Base-by-base conservation (phyloP, 1,140 invertebrate species). In the Musca vetustissima region DNA sequence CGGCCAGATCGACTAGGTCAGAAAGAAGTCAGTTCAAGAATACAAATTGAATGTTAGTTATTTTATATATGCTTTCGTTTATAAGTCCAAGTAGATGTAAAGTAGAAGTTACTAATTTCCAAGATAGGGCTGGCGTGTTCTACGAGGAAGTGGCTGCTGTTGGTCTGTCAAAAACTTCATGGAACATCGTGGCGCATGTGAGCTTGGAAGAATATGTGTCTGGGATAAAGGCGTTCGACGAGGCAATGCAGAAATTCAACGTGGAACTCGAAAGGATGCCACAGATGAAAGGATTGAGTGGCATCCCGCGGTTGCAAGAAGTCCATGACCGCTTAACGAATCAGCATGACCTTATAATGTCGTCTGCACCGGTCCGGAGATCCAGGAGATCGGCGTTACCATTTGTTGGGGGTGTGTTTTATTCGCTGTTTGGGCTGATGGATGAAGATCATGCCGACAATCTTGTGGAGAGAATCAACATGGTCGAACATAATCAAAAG, bases 121-220 rank as follows among this genome's bases (percentile, higher is more conserved):
- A 32, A n/a, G 17, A 57, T 57, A 28, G 28, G 47, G 66, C 47
- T 48, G 48, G 48, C 15, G 36, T 68, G 24, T 68, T 68, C 15
- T 57, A 24, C 14, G 36, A 68, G 17, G 43, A 24, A 11, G 67
- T 55, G 19, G 67, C 21, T 9, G 14, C 19, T 4, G 67, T 68
- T 11, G 19, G 32, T 2, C 24, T 53, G 19, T 21, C 17, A 21
- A 47, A 28, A 14, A 59, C 55, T 11, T 48, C 52, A 47, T 59
- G 32, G 32, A 57, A 55, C 32, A 68, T 32, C 11, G 8, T 19
- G 7, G 64, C 48, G 15, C 64, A 47, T 22, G n/a, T 24, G 13
- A 24, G 49, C 17, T 13, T 49, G n/a, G 32, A 17, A 15, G 48
- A 48, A 9, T 48, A 49, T 66, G 64, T 22, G 13, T 13, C 53